phyloP scores from a whole-genome alignment of 2,888 invertebrate species.

The Xestia ashworthii region DNA sequence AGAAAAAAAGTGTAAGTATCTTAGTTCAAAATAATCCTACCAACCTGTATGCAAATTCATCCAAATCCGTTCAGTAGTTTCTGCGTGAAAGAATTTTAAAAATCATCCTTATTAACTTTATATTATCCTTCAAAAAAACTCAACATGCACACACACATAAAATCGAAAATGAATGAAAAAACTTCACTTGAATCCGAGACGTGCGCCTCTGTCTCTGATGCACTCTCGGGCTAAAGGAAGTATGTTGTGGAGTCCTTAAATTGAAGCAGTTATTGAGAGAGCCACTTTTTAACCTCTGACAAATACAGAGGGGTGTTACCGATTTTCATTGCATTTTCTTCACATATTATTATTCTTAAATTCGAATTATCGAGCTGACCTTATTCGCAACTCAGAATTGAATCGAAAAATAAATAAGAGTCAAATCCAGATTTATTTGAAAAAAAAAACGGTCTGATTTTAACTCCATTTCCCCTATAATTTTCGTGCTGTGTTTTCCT shows the following conservation, averaged over 20 bases:
- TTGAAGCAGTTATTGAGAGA: background rate
- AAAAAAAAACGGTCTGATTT: background rate
- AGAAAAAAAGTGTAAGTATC: background rate
- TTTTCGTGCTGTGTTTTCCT: no score
- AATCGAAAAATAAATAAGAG: background rate
- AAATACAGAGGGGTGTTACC: background rate
- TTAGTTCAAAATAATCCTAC: background rate
- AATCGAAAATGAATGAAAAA: no score
- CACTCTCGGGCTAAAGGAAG: background rate
- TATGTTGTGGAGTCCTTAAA: background rate
- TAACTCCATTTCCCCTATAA: background rate
- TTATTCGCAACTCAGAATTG: background rate
- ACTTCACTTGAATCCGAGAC: background rate
- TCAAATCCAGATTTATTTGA: background rate
- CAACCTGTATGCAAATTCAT: no score
- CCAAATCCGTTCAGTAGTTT: no score
- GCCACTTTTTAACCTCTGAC: background rate
- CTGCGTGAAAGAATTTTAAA: no score
- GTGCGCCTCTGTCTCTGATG: background rate
- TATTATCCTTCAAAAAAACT: no score
- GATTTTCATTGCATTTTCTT: background rate
- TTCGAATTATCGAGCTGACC: background rate
- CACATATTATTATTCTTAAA: constrained; percentile 6
- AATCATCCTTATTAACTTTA: no score
- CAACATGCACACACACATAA: no score